Evolutionary conservation across 2,888 invertebrate species (phyloP).

Genomic region (Drosophila ustulata): DNA sequence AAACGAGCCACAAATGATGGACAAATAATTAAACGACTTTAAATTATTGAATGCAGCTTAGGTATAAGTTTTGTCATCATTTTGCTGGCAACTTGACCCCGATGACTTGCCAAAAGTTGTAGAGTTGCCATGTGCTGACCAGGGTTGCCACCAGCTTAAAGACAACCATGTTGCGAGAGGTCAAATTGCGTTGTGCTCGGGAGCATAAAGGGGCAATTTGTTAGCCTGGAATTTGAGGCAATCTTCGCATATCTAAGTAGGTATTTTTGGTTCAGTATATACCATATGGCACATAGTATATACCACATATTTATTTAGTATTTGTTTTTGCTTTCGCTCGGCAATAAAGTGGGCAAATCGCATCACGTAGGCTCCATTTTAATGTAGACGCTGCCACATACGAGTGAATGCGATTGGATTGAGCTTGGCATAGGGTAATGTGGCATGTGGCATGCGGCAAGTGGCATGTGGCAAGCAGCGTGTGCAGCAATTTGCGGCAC

Average conservation of each 20-base stretch:
- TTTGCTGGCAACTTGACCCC: not conserved
- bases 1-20: too few relatives aligned
- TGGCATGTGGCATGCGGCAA: not conserved
- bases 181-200: constrained; percentile 4
- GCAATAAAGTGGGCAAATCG: constrained; percentile 49
- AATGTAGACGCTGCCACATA: constrained; percentile 35
- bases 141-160: constrained; percentile 1
- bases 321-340: not conserved
- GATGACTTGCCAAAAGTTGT: not conserved
- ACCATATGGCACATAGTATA: too few relatives aligned
- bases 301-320: not conserved
- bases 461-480: not conserved
- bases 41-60: too few relatives aligned
- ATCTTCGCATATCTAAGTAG: constrained; percentile 32
- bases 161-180: not conserved
- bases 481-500: constrained; percentile 5
- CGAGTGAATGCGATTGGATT: constrained; percentile 35
- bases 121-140: not conserved
- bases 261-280: not conserved
- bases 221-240: constrained; percentile 34
- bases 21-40: too few relatives aligned
- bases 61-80: not conserved
- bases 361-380: constrained; percentile 52
- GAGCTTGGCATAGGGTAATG: constrained; percentile 1
- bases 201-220: constrained; percentile 29